These are phyloP conservation scores for Muschampia staudingeri DNA, from an alignment of 2,888 invertebrate genomes.

Conservation along the genomic window DNA sequence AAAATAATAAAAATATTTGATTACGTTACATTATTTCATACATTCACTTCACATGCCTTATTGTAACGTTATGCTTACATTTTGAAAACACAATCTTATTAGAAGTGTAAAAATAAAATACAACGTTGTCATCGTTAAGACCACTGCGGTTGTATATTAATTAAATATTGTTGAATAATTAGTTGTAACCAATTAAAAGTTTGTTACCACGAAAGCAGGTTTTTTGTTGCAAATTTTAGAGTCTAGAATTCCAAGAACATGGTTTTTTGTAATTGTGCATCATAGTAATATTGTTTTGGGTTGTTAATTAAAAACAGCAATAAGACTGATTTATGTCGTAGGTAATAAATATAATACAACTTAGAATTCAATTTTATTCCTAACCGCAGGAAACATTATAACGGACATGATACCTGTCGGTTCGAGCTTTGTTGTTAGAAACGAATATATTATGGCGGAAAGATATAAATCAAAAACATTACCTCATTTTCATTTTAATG, in stretches of 20 bases:
- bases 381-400: conserved; percentile 22
- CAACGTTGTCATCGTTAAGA: too few relatives aligned
- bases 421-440: conserved; percentile 21
- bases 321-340: not conserved
- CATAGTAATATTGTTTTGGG: not conserved
- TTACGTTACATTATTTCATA: too few relatives aligned
- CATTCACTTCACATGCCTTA: too few relatives aligned
- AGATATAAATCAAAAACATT: conserved; percentile 82
- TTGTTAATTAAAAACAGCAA: not conserved
- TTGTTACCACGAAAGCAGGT: conserved; percentile 14
- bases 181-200: conserved; percentile 37
- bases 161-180: conserved; percentile 4
- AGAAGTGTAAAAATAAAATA: too few relatives aligned
- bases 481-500: conserved; percentile 89
- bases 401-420: conserved; percentile 21
- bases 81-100: too few relatives aligned
- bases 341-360: not conserved
- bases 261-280: not conserved
- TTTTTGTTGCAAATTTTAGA: conserved; percentile 7
- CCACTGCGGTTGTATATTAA: too few relatives aligned
- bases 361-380: conserved; percentile 14
- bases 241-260: not conserved
- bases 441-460: conserved; percentile 62
- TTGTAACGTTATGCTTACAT: too few relatives aligned
- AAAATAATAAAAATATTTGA: too few relatives aligned